phyloP scores from a whole-genome alignment of 2,113 vertebrate genomes.

The Chaetodon auriga region DNA sequence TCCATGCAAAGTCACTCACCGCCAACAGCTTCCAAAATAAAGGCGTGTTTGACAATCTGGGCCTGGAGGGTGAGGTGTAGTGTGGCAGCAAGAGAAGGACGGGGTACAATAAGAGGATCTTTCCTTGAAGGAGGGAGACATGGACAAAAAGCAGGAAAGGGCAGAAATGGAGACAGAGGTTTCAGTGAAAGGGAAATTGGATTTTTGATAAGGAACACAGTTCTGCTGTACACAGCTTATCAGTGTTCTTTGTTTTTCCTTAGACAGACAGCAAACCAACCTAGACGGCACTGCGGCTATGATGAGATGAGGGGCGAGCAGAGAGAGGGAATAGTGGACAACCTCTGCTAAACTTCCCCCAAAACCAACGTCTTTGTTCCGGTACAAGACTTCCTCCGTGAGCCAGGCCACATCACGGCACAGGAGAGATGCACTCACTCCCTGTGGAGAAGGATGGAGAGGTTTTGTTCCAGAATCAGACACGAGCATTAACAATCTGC shows the following conservation, averaged over 20 bases:
- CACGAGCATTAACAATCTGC: constrained; percentile 52
- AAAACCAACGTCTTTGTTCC: constrained; percentile 88
- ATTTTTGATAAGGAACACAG: constrained; percentile 30
- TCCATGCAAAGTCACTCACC: constrained; percentile 81
- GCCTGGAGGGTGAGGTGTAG: constrained; percentile 81
- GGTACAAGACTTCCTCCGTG: constrained; percentile 89
- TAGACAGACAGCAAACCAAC: constrained; percentile 45
- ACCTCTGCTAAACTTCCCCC: constrained; percentile 85
- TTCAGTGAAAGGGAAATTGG: constrained; percentile 32
- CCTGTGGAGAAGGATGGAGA: constrained; percentile 76
- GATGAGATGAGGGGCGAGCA: constrained; percentile 81
- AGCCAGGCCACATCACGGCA: constrained; percentile 89
- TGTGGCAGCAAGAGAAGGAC: constrained; percentile 58
- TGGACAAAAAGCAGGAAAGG: not conserved
- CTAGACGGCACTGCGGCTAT: constrained; percentile 73
- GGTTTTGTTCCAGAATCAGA: constrained; percentile 46
- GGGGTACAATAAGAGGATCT: constrained; percentile 76
- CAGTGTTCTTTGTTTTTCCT: constrained; percentile 3
- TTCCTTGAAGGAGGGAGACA: constrained; percentile 45
- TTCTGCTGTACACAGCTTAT: constrained; percentile 8
- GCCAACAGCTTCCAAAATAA: constrained; percentile 89
- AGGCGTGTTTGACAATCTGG: constrained; percentile 83
- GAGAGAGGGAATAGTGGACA: constrained; percentile 83
- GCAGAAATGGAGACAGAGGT: constrained; percentile 10
- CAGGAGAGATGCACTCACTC: constrained; percentile 83